These are phyloP conservation scores for Actinia equina DNA, from an alignment of 64 coral and sea anemone species.

Conservation along the genomic window DNA sequence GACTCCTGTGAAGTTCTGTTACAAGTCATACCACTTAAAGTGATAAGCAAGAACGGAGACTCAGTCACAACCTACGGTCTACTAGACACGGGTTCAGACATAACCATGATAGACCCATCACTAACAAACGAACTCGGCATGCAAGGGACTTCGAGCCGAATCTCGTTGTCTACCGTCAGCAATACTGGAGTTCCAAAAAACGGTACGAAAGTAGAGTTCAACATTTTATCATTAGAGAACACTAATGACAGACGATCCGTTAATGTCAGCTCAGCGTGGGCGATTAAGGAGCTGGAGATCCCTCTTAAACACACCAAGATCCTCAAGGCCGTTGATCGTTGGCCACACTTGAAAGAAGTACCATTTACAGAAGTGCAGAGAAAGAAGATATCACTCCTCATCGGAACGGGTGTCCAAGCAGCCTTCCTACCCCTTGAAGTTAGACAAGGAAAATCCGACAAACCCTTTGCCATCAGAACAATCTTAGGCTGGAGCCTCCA, in stretches of 20 bases:
- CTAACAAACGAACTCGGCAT: conserved; percentile 41
- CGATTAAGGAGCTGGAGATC: conserved; percentile 17
- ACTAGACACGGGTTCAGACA: conserved; percentile 42
- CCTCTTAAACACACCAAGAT: conserved; percentile 29
- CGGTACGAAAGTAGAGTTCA: conserved; percentile 13
- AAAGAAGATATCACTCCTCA: conserved; percentile 40
- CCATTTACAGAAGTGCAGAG: conserved; percentile 31
- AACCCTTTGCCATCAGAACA: conserved; percentile 46
- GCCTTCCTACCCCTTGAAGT: conserved; percentile 55
- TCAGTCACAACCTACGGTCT: conserved; percentile 51
- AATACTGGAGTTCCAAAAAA: not conserved
- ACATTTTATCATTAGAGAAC: too few species aligned
- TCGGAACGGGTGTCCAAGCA: conserved; percentile 26
- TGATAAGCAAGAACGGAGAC: conserved; percentile 23
- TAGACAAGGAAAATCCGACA: conserved; percentile 23
- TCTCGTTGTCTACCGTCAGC: conserved; percentile 41
- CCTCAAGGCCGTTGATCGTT: not conserved
- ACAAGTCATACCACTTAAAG: conserved; percentile 49
- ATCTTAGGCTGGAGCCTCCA: conserved; percentile 24
- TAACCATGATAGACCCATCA: conserved; percentile 44
- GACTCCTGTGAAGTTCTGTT: conserved; percentile 25
- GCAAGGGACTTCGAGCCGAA: conserved; percentile 15
- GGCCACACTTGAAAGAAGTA: conserved; percentile 25
- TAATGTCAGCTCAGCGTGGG: conserved; percentile 25
- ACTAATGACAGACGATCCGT: not conserved